Conservation (phyloP, 2,888 invertebrate species). For the Drosophila stalkeri region DNA sequence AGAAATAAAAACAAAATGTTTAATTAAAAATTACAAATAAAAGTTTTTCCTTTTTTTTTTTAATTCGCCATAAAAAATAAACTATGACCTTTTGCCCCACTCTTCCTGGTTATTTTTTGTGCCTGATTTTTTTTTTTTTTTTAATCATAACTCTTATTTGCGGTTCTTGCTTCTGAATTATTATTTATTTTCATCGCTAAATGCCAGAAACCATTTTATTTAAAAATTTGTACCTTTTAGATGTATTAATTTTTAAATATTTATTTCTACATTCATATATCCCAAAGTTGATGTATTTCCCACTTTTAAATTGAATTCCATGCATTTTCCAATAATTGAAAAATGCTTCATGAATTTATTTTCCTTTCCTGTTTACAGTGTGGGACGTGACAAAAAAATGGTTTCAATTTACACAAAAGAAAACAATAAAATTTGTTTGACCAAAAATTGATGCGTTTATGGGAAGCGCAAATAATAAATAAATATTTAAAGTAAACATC, state of each 20-base stretch:
- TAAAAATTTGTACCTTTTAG: not conserved
- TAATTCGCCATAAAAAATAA: no score
- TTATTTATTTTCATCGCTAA: no score
- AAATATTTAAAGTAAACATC: conserved; percentile 14
- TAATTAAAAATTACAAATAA: no score
- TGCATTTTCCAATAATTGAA: not conserved
- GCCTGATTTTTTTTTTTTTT: no score
- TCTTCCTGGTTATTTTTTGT: no score
- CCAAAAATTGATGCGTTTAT: conserved; percentile 3
- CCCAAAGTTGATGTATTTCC: not conserved
- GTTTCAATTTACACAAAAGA: not conserved
- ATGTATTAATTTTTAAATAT: not conserved
- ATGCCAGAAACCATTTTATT: no score
- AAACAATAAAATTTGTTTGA: conserved; percentile 1
- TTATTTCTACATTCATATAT: not conserved
- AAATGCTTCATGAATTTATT: not conserved
- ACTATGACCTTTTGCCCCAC: no score
- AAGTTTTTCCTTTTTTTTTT: no score
- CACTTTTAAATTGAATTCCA: not conserved
- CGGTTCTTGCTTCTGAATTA: no score
- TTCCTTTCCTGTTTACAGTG: not conserved
- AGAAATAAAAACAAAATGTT: no score
- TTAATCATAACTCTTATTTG: no score
- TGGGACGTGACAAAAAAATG: conserved; percentile 8
- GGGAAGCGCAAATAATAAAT: conserved; percentile 1